phyloP scores from a whole-genome alignment of 2,888 invertebrate genomes.

The Agonopterix heracliana region DNA sequence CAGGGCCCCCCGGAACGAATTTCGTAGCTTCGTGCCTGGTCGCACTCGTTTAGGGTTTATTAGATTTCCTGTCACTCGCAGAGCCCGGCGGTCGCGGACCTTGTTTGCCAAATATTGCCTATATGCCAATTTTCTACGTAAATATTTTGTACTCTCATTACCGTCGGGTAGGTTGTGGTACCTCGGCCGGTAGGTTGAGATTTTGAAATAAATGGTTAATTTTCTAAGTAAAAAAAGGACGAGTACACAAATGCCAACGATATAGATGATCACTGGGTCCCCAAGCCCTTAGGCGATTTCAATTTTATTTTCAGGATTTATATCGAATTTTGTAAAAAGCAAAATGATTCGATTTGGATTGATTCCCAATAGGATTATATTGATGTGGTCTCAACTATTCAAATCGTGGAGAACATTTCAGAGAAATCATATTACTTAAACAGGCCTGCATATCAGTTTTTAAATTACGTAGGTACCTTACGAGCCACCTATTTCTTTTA shows the following conservation, averaged over 20 bases:
- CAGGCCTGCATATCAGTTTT: too few relatives aligned
- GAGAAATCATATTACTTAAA: too few relatives aligned
- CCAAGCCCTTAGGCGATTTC: too few relatives aligned
- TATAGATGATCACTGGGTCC: too few relatives aligned
- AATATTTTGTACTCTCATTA: slow-evolving; percentile 60
- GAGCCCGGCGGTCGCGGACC: slow-evolving; percentile 43
- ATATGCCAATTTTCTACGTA: slow-evolving; percentile 58
- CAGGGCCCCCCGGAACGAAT: not conserved
- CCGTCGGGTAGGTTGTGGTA: slow-evolving; percentile 29
- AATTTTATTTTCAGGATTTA: too few relatives aligned
- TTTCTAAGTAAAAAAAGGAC: not conserved
- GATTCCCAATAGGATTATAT: too few relatives aligned
- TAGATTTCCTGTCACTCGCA: slow-evolving; percentile 69
- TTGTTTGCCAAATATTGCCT: slow-evolving; percentile 62
- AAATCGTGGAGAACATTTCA: too few relatives aligned
- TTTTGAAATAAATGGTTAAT: not conserved
- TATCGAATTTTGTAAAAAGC: too few relatives aligned
- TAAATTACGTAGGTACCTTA: too few relatives aligned
- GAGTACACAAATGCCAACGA: not conserved
- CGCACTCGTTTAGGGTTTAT: slow-evolving; percentile 56
- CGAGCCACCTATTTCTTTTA: too few relatives aligned
- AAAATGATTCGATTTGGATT: too few relatives aligned
- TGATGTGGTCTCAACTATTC: too few relatives aligned
- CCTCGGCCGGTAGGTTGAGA: not conserved
- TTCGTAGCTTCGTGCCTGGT: slow-evolving; percentile 17